phyloP scores from a whole-genome alignment of 2,888 invertebrate species.

The Cheilosia vernalis region DNA sequence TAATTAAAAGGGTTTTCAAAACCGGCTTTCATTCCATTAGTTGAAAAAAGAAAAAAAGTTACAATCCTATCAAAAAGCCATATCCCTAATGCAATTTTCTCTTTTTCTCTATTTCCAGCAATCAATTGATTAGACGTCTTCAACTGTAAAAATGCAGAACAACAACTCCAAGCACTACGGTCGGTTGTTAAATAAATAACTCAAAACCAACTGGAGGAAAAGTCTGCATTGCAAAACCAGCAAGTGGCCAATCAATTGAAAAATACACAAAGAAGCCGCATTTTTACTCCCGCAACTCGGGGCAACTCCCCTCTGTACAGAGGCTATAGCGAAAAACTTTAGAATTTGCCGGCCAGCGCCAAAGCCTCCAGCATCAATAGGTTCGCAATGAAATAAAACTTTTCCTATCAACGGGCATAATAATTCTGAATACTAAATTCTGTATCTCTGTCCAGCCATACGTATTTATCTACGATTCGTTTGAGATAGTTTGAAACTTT shows the following conservation, averaged over 20 bases:
- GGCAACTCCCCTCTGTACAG: neutral
- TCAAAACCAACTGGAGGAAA: conserved; percentile 13
- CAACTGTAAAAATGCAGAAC: conserved; percentile 38
- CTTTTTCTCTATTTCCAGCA: conserved; percentile 45
- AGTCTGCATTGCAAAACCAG: conserved; percentile 7
- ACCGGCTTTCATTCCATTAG: neutral
- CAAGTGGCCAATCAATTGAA: conserved; percentile 61
- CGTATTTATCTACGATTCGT: conserved; percentile 61
- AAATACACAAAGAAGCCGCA: conserved; percentile 12
- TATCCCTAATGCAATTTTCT: neutral
- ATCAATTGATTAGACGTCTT: conserved; percentile 2
- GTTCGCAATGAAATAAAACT: conserved; percentile 56
- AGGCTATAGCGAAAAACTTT: conserved; percentile 13
- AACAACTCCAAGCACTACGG: conserved; percentile 10
- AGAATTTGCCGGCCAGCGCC: neutral
- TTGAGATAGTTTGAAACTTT: conserved; percentile 56
- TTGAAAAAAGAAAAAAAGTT: too few species aligned
- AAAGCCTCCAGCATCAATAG: neutral
- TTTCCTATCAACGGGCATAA: conserved; percentile 55
- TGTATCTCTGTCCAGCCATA: conserved; percentile 49
- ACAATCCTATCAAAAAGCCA: neutral
- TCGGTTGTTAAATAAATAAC: conserved; percentile 13
- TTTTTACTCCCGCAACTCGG: neutral
- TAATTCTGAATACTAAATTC: conserved; percentile 57
- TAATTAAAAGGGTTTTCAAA: too few species aligned